These are phyloP conservation scores for Caracal caracal DNA, from an alignment of 2,113 vertebrate genomes.

Conservation along the genomic window DNA sequence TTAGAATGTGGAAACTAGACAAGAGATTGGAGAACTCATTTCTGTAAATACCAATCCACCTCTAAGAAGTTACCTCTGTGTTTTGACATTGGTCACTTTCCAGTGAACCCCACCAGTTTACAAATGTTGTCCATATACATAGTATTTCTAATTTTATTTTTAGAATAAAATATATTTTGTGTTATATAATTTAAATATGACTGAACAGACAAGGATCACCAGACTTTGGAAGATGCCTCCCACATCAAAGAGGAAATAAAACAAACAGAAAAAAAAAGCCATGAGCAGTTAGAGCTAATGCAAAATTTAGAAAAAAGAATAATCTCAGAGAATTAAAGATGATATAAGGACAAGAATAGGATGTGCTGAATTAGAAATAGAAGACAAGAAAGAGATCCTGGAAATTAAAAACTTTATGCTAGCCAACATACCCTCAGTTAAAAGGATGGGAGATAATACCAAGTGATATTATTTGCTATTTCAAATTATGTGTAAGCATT, in stretches of 20 bases:
- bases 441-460: background rate
- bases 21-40: background rate
- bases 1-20: background rate
- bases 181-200: constrained; percentile 17
- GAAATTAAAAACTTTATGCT: background rate
- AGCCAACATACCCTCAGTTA: background rate
- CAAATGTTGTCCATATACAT: background rate
- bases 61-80: background rate
- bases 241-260: background rate
- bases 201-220: background rate
- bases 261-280: background rate
- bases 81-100: background rate
- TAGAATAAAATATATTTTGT: constrained; percentile 18
- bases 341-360: background rate
- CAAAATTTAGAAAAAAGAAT: background rate
- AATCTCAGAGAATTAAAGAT: background rate
- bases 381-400: background rate
- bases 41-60: background rate
- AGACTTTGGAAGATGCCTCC: background rate
- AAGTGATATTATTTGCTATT: background rate
- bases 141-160: background rate
- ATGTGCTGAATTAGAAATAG: constrained; percentile 19
- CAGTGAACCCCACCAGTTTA: background rate
- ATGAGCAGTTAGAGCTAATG: background rate
- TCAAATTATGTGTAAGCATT: background rate